Percentiles rank a stretch among this genome's conserved stretches.
These are phyloP conservation scores for Cyclophora punctaria DNA, from an alignment of 2,888 invertebrate genomes.

Conservation along the genomic window DNA sequence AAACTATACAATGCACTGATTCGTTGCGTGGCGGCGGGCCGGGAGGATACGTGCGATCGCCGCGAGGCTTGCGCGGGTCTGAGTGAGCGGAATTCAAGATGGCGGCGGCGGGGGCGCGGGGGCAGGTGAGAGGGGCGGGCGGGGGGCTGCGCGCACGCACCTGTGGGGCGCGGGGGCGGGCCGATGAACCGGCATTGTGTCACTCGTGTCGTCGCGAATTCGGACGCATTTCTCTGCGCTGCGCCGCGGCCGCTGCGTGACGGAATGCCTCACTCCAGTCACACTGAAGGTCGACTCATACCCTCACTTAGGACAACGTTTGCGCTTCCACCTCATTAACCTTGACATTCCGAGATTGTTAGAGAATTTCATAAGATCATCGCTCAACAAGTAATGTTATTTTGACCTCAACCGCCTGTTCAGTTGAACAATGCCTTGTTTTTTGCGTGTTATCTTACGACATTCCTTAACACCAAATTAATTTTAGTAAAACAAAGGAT, in stretches of 20 bases:
- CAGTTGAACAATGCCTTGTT: conserved; percentile 10
- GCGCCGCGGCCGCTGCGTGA: conserved; percentile 51
- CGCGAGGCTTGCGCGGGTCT: conserved; percentile 67
- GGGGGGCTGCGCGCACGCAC: conserved; percentile 63
- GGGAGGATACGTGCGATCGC: conserved; percentile 48
- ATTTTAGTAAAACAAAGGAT: neutral
- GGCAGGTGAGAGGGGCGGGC: conserved; percentile 22
- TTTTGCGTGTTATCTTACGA: conserved; percentile 7
- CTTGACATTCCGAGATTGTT: conserved; percentile 16
- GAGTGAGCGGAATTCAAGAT: conserved; percentile 74
- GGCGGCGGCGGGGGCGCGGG: conserved; percentile 36
- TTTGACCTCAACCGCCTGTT: conserved; percentile 13
- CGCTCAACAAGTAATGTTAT: conserved; percentile 8
- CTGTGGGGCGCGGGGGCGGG: conserved; percentile 42
- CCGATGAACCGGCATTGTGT: conserved; percentile 72
- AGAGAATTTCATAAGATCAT: conserved; percentile 10
- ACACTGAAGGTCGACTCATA: conserved; percentile 54
- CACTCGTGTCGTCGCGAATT: conserved; percentile 67
- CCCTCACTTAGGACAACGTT: conserved; percentile 35
- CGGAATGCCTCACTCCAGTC: conserved; percentile 58
- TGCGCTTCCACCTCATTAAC: conserved; percentile 18
- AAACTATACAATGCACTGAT: conserved; percentile 49
- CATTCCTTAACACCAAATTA: conserved; percentile 8
- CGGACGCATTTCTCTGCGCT: conserved; percentile 63
- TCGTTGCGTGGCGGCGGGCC: conserved; percentile 30